Base-by-base conservation (phyloP, 2,888 invertebrate species). In the Lasioglossum figueresi region DNA sequence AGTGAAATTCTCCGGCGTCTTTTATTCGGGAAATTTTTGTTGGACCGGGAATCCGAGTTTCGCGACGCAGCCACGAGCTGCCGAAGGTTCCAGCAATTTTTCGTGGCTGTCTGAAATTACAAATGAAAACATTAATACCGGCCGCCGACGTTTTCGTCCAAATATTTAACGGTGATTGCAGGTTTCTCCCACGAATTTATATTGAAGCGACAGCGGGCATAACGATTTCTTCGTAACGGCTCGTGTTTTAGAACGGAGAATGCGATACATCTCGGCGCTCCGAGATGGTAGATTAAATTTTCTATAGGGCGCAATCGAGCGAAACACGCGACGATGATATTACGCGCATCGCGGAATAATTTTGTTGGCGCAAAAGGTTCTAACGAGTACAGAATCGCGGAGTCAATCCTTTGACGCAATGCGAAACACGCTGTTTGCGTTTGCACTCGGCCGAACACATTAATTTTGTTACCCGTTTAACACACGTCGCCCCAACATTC, bases 391-490 rank as follows among this genome's bases (percentile, higher is more conserved):
- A 14, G 19, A 31, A 63, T 52, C n/a, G 70, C 23, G 27, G 76
- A 76, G 72, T 76, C 83, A 76, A 83, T 76, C 79, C 79, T 68
- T 83, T 76, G 80, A 56, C 16, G 52, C 75, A 27, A 52, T 40
- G 19, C 63, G 56, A 43, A 63, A 31, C 59, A 4, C 2, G 31
- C 34, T 12, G 37, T 52, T 43, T 48, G 48, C 6, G 45, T 75
- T 84, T 48, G 63, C 70, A 56, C 45, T 27, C n/a, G 56, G 37
- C 14, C 14, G 12, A 48, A 72, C 72, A 19, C 75, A 63, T 75
- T 75, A 23, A 52, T 37, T 72, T 59, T 23, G 68, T 40, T 66
- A 23, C 48, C 27, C 48, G 70, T 40, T 43, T 66, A 52, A 84
- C 75, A 40, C 72, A 76, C 12, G 23, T 23, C 12, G 2, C 16